phyloP scores from a whole-genome alignment of 2,113 vertebrate genomes.

The Pseudopipra pipra region DNA sequence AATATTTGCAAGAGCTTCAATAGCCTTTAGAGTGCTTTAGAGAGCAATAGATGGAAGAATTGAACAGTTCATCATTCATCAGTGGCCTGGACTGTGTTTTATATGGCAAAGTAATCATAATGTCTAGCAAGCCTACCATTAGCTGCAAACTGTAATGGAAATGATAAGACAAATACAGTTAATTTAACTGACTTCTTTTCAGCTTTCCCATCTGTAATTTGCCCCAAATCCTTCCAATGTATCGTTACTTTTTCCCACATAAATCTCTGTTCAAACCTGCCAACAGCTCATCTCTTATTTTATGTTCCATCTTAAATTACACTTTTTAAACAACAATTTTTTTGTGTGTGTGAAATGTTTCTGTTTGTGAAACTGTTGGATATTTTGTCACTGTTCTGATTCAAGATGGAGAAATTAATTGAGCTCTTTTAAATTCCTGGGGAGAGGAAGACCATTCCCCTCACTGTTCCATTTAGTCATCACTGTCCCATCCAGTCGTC shows the following conservation, averaged over 20 bases:
- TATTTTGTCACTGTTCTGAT: not conserved
- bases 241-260: not conserved
- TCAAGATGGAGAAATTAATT: not conserved
- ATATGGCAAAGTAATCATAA: not conserved
- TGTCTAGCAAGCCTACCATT: not conserved
- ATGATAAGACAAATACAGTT: not conserved
- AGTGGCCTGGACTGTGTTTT: not conserved
- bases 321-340: not conserved
- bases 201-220: constrained; percentile 1
- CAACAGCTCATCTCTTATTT: not conserved
- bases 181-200: not conserved
- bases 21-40: not conserved
- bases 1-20: constrained; percentile 2
- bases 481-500: not conserved
- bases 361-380: not conserved
- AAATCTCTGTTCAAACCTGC: not conserved
- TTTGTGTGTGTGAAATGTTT: not conserved
- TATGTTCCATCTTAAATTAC: not conserved
- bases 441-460: not conserved
- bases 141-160: not conserved
- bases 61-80: constrained; percentile 1
- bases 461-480: not conserved
- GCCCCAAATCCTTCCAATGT: not conserved
- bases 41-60: not conserved
- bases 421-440: not conserved